A percentile compares a stretch with the other conserved stretches of the same genome.
These are phyloP conservation scores for Trinectes maculatus DNA, from an alignment of 2,113 vertebrate genomes.

Conservation along the genomic window DNA sequence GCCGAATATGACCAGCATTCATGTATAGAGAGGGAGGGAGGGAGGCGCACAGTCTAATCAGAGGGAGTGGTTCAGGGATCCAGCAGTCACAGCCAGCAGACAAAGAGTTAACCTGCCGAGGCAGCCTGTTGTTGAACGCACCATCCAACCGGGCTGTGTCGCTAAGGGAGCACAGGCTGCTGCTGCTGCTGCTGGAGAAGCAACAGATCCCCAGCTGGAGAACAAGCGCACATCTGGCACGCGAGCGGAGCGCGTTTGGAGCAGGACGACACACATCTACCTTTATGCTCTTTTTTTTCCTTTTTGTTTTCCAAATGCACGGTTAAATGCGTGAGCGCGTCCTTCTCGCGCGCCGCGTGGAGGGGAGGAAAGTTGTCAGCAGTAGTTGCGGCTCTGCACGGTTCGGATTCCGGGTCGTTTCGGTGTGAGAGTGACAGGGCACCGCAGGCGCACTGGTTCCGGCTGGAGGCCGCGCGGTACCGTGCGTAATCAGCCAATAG, in stretches of 20 bases:
- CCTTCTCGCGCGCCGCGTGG: neutral
- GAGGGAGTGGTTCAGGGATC: slow-evolving; percentile 58
- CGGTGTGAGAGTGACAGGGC: slow-evolving; percentile 1
- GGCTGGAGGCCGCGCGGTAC: neutral
- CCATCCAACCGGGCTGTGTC: slow-evolving; percentile 73
- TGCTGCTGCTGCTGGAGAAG: slow-evolving; percentile 72
- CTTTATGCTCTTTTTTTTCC: too few species aligned
- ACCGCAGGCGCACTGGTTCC: neutral
- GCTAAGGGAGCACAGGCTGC: slow-evolving; percentile 65
- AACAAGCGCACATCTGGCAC: slow-evolving; percentile 63
- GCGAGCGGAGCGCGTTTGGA: slow-evolving; percentile 6
- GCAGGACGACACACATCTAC: too few species aligned
- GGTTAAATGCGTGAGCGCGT: neutral
- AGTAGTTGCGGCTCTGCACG: slow-evolving; percentile 45
- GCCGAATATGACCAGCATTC: too few species aligned
- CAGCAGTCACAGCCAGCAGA: slow-evolving; percentile 47
- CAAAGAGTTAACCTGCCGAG: slow-evolving; percentile 74
- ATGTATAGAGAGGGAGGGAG: too few species aligned
- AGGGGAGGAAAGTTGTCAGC: slow-evolving; percentile 50
- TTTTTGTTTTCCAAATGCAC: neutral
- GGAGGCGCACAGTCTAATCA: slow-evolving; percentile 37
- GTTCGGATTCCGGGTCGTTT: too few species aligned
- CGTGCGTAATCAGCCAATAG: slow-evolving; percentile 17
- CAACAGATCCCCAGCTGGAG: slow-evolving; percentile 74
- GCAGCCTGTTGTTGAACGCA: slow-evolving; percentile 61